Evolutionary conservation across 2,797 vertebrate genomes (phyloP).

Genomic region (Zenarchopterus dispar): DNA sequence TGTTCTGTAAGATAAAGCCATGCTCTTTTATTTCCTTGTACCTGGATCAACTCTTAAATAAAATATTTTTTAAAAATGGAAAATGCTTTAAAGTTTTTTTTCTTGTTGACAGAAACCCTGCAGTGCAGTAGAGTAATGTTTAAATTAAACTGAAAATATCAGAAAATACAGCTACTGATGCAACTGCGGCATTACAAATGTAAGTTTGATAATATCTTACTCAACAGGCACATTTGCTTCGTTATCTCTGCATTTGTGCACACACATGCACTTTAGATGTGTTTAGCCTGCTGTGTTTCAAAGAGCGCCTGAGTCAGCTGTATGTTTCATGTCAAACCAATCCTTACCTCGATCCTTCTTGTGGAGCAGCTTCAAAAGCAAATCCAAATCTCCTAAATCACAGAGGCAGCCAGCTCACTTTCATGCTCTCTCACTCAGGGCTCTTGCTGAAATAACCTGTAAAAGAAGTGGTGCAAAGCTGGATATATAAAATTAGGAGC

Average conservation of each 20-base stretch:
- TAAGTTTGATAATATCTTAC: constrained; percentile 29
- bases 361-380: constrained; percentile 69
- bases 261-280: not conserved
- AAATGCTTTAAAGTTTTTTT: constrained; percentile 38
- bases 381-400: constrained; percentile 64
- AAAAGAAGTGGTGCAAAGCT: constrained; percentile 30
- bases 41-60: constrained; percentile 83
- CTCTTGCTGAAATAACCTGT: constrained; percentile 20
- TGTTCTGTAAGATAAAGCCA: constrained; percentile 80
- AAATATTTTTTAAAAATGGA: constrained; percentile 86
- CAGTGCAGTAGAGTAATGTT: not conserved
- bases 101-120: not conserved
- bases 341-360: constrained; percentile 52
- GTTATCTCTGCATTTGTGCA: constrained; percentile 12
- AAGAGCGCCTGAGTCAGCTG: constrained; percentile 59
- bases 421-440: constrained; percentile 44
- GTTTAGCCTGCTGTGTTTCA: constrained; percentile 19
- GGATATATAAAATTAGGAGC: not conserved
- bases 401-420: constrained; percentile 50
- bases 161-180: not conserved
- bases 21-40: constrained; percentile 83
- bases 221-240: constrained; percentile 33
- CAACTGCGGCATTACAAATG: constrained; percentile 8
- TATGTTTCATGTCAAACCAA: constrained; percentile 60
- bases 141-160: not conserved